A percentile compares a stretch with the other conserved stretches of the same genome.
phyloP scores from a whole-genome alignment of 2,113 vertebrate genomes.

The Raja brachyura region DNA sequence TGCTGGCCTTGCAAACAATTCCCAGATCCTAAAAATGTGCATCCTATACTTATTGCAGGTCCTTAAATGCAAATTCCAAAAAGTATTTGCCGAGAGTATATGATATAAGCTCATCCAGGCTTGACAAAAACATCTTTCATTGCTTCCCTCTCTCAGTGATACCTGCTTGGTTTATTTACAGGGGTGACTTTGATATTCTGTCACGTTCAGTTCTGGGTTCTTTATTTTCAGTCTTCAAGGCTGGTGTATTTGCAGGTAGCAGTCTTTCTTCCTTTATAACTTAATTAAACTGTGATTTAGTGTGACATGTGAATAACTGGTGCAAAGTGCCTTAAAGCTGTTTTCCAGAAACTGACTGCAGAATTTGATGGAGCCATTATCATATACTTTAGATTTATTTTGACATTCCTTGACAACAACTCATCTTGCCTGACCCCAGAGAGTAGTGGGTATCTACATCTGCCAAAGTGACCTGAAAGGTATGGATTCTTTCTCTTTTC shows the following conservation, averaged over 20 bases:
- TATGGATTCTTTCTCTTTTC: background rate
- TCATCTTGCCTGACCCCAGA: background rate
- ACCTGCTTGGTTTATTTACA: background rate
- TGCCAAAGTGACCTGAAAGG: background rate
- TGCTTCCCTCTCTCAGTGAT: too few species aligned
- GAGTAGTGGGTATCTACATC: background rate
- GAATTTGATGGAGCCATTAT: background rate
- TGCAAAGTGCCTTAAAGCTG: background rate
- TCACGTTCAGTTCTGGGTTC: background rate
- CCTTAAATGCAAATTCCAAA: background rate
- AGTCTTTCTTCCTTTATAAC: background rate
- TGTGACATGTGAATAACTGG: background rate
- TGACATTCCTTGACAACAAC: background rate
- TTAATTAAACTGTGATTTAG: conserved; percentile 4
- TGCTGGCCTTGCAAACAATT: too few species aligned
- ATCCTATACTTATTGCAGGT: background rate
- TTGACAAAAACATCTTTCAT: background rate
- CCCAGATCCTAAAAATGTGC: background rate
- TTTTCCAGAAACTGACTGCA: background rate
- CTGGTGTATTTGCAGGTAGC: background rate
- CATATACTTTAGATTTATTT: background rate
- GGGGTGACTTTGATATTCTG: background rate
- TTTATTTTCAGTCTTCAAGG: background rate
- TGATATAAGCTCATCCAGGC: too few species aligned
- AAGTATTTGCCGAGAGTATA: background rate